Base-by-base conservation (phyloP, 2,888 invertebrate species). In the Anarsia innoxiella region DNA sequence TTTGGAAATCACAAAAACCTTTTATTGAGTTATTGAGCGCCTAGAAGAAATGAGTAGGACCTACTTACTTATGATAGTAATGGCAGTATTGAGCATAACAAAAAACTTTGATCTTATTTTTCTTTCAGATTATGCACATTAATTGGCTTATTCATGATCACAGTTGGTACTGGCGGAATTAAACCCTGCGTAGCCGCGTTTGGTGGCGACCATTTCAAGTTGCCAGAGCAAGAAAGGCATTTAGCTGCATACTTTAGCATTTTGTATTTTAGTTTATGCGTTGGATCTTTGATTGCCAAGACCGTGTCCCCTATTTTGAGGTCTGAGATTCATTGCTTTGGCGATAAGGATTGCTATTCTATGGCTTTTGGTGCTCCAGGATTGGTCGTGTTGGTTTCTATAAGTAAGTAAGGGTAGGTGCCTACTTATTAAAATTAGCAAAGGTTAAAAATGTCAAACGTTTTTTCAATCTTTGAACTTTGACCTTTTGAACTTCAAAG, bases 161-260 rank as follows among this genome's bases (percentile, higher is more conserved):
- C 91, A 0, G 46, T 92, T 2, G 93, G 93, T 1, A 92, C 93
- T 0, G 93, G 93, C 0, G 93, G 93, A 2, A 94, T 94, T 45
- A 94, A 94, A 51, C 93, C 94, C 0, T 94, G 93, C 63, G 93
- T 94, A 1, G 85, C 91, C 0, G 90, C 94, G 0, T 94, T 94
- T 62, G 94, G 93, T 2, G 94, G 93, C 0, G 94, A 94, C 67
- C 94, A 93, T 66, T 92, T 93, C 56, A 68, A 76, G 10, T 55
- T 89, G 27, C 89, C 89, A 0, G 78, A 87, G 31, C 90, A 93
- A 73, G 85, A 88, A 10, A 83, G 85, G 44, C 88, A 91, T 56
- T 75, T 92, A 28, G 86, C 88, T 0, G 73, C 88, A 15, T 94
- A 92, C 73, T 94, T 94, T 66, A 93, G 92, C 12, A 70, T 93